These are phyloP conservation scores for Polyommatus icarus DNA, from an alignment of 2,888 invertebrate genomes.

Conservation along the genomic window DNA sequence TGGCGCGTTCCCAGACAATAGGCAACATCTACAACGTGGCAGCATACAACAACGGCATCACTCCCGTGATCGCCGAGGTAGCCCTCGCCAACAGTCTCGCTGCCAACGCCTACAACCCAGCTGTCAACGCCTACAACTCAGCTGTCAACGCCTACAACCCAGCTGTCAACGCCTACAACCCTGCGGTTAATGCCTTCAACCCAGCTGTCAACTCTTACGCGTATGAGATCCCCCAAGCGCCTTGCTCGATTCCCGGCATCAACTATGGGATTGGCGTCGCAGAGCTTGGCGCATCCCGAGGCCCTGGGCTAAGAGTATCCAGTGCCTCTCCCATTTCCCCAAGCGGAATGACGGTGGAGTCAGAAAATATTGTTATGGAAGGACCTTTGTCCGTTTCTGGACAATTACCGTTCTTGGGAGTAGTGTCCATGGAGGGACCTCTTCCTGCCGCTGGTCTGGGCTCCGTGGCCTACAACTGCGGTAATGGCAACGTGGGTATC, in stretches of 20 bases:
- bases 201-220: neutral
- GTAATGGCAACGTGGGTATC: slow-evolving; percentile 42
- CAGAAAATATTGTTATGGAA: slow-evolving; percentile 44
- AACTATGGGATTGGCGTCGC: slow-evolving; percentile 33
- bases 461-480: slow-evolving; percentile 46
- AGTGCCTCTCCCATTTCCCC: slow-evolving; percentile 43
- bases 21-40: neutral
- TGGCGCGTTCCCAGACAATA: neutral
- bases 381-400: slow-evolving; percentile 44
- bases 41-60: slow-evolving; percentile 9
- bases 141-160: neutral
- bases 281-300: slow-evolving; percentile 33
- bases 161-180: neutral
- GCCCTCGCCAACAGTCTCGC: slow-evolving; percentile 5
- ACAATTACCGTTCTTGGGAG: slow-evolving; percentile 43
- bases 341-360: slow-evolving; percentile 43
- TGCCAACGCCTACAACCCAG: neutral
- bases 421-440: slow-evolving; percentile 44
- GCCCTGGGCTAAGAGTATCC: slow-evolving; percentile 43
- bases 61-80: slow-evolving; percentile 12
- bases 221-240: neutral
- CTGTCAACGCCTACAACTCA: neutral
- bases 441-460: slow-evolving; percentile 46
- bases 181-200: neutral
- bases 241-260: slow-evolving; percentile 22